Base-by-base conservation (phyloP, 2,113 vertebrate species). In the Hyperopisus bebe region DNA sequence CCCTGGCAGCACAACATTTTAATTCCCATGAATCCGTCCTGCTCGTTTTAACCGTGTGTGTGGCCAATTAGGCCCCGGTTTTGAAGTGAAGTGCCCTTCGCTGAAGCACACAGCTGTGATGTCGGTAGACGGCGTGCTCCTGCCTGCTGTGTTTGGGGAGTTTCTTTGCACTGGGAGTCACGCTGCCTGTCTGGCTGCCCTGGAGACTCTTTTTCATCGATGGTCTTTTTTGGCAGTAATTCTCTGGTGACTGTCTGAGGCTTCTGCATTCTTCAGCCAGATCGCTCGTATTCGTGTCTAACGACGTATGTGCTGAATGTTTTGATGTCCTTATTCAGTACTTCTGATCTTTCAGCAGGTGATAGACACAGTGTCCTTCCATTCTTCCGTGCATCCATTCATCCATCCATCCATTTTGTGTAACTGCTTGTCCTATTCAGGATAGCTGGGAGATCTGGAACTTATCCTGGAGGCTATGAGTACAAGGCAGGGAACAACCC, bases 61-160 rank as follows among this genome's bases (percentile, higher is more conserved):
- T 95, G 95, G 95, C 95, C 95, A 96, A 96, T 96, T 96, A 95
- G 93, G 94, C 92, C 93, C 91, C 70, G 90, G 92, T 93, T 95
- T 94, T 94, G 88, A 92, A 95, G 94, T 50, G 91, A 93, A 93
- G 93, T 95, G 94, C 94, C 92, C 92, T 93, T 92, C 80, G 92
- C 94, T 92, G 92, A 94, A 91, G 17, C 82, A 46, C 82, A 5
- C 93, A 53, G 47, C 50, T 53, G 24, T 55, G 47, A 31, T 87
- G 47, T 50, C 7, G 7, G 21, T 86, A 51, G 50, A 55, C 27
- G 3, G 13, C 21, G 15, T 1, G 27, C 17, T 35, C n/a, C 15
- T 87, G 24, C n/a, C 4, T 10, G 5, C 48, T 10, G 48, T 4
- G 31, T 24, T 48, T 5, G 46, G 24, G 46, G 11, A 9, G 24